Percentiles rank a stretch among this genome's conserved stretches.
Evolutionary conservation across 2,113 vertebrate genomes (phyloP).

Genomic region (Esox niger): DNA sequence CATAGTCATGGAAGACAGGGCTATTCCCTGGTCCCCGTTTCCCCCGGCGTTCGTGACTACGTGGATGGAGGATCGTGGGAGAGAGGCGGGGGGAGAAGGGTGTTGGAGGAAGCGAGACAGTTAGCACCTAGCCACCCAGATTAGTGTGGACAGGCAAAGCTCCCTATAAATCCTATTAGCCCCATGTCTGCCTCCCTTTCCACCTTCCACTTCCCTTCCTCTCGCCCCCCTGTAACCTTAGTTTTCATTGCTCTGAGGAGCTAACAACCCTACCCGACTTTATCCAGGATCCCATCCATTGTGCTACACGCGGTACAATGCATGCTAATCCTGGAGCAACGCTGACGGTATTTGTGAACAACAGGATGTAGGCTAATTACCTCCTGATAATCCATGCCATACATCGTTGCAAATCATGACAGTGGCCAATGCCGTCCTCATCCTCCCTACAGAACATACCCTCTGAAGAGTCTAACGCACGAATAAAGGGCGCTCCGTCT

Average conservation of each 20-base stretch:
- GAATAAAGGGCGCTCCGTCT: background rate
- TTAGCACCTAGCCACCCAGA: background rate
- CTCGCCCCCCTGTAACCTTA: background rate
- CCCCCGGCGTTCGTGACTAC: no score
- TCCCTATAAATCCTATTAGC: conserved; percentile 27
- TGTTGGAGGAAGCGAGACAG: background rate
- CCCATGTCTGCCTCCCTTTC: conserved; percentile 11
- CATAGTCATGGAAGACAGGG: background rate
- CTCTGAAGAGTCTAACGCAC: background rate
- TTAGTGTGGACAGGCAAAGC: conserved; percentile 3
- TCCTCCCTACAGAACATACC: background rate
- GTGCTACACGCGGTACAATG: no score
- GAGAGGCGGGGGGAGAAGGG: background rate
- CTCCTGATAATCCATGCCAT: no score
- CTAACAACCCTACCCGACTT: background rate
- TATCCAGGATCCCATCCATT: no score
- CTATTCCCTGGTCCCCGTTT: no score
- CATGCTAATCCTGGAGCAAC: no score
- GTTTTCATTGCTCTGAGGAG: background rate
- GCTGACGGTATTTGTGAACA: no score
- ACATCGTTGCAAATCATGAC: no score
- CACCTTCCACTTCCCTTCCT: background rate
- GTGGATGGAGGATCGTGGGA: background rate
- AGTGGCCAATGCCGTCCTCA: no score
- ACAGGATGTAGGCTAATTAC: no score